These are phyloP conservation scores for Diaphora mendica DNA, from an alignment of 2,888 invertebrate species.

Conservation along the genomic window DNA sequence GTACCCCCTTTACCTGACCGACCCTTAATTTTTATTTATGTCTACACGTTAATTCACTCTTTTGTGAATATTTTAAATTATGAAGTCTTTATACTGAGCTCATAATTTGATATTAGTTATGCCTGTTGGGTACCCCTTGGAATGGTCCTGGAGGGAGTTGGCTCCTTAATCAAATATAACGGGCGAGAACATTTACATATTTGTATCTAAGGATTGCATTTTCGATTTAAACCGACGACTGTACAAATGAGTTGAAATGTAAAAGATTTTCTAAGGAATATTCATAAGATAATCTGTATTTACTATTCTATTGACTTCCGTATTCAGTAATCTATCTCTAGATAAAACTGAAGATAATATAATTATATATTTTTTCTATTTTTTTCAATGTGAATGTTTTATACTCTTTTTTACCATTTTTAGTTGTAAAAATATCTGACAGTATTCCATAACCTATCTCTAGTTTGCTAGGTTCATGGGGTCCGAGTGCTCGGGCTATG, in stretches of 20 bases:
- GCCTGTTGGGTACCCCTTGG: slow-evolving; percentile 30
- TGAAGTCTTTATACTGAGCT: slow-evolving; percentile 52
- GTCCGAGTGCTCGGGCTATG: no score
- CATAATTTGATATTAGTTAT: slow-evolving; percentile 53
- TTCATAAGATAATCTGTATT: no score
- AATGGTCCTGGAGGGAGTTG: slow-evolving; percentile 20
- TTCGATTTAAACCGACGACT: background rate
- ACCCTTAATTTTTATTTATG: slow-evolving; percentile 82
- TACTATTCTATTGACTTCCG: no score
- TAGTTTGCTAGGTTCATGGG: no score
- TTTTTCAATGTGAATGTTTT: no score
- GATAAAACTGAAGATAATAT: no score
- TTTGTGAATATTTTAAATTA: slow-evolving; percentile 63
- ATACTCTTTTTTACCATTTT: no score
- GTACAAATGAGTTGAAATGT: background rate
- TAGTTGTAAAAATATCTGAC: no score
- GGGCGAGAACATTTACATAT: background rate
- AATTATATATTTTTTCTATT: no score
- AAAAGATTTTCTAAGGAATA: background rate
- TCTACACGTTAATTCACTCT: slow-evolving; percentile 62
- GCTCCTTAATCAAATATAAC: slow-evolving; percentile 22
- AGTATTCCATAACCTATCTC: no score
- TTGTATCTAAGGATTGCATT: background rate
- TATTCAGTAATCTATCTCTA: no score
- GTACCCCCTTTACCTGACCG: slow-evolving; percentile 64